Percentiles rank a stretch among this genome's conserved stretches.
phyloP scores from a whole-genome alignment of 1,140 invertebrate genomes.

The Hyles euphorbiae region DNA sequence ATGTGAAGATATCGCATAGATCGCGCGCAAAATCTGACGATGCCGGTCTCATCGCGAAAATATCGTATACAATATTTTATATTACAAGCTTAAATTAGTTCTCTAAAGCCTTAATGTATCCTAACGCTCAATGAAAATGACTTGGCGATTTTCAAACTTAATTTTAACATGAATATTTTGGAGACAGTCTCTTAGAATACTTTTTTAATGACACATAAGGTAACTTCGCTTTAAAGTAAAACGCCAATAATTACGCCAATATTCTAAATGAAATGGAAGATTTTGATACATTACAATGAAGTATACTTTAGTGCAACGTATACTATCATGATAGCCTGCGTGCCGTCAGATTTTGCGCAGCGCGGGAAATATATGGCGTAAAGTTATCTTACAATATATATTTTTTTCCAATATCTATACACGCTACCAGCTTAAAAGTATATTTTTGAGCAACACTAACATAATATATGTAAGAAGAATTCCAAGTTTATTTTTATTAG shows the following conservation, averaged over 20 bases:
- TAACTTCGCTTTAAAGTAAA: too few relatives aligned
- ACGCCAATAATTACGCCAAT: slow-evolving; percentile 4
- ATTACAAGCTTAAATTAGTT: neutral
- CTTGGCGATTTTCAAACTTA: too few relatives aligned
- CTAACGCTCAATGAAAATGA: neutral
- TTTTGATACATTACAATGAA: neutral
- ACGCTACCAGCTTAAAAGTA: slow-evolving; percentile 66
- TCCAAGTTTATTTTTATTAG: slow-evolving; percentile 60
- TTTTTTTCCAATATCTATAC: slow-evolving; percentile 56
- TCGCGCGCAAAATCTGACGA: slow-evolving; percentile 10
- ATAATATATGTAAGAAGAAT: slow-evolving; percentile 57
- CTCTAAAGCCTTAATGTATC: slow-evolving; percentile 15
- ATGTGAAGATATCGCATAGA: slow-evolving; percentile 19
- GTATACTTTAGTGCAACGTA: neutral
- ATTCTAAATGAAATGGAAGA: slow-evolving; percentile 19
- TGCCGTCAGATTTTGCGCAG: too few relatives aligned
- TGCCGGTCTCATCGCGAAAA: slow-evolving; percentile 16
- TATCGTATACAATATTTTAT: slow-evolving; percentile 19
- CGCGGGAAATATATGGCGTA: slow-evolving; percentile 59
- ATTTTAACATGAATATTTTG: too few relatives aligned
- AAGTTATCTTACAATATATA: slow-evolving; percentile 37
- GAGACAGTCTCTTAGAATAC: too few relatives aligned
- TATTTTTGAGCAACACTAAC: slow-evolving; percentile 70
- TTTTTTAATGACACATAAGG: too few relatives aligned
- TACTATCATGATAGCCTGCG: too few relatives aligned